Conservation (phyloP, 92 coral and sea anemone genomes). For the Phenganax subtilis region DNA sequence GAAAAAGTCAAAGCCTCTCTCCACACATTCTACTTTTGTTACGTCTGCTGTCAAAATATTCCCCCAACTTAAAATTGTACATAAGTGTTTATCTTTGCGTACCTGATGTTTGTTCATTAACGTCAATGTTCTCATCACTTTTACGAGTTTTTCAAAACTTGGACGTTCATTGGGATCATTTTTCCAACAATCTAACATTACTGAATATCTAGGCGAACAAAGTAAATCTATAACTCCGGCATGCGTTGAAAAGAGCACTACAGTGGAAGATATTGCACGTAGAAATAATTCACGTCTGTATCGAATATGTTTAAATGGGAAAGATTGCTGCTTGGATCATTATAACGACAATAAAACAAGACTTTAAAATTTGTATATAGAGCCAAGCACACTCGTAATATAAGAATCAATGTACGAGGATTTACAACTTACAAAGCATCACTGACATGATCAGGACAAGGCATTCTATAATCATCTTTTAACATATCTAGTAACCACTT, state of each 20-base stretch:
- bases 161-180: slow-evolving; percentile 38
- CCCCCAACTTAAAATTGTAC: neutral
- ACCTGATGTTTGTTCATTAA: slow-evolving; percentile 44
- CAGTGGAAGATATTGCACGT: no score
- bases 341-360: neutral
- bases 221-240: no score
- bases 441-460: slow-evolving; percentile 43
- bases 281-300: no score
- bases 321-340: neutral
- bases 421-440: slow-evolving; percentile 33
- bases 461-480: slow-evolving; percentile 36
- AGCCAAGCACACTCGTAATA: no score
- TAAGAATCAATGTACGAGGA: no score
- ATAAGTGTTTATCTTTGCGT: neutral
- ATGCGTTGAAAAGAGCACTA: no score
- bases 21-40: no score
- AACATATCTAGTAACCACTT: slow-evolving; percentile 33
- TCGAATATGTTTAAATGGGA: no score
- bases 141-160: slow-evolving; percentile 36
- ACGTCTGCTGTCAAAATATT: neutral
- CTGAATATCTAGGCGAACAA: slow-evolving; percentile 21
- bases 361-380: neutral
- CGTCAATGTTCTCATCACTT: slow-evolving; percentile 40
- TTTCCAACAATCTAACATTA: slow-evolving; percentile 38
- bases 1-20: no score